Evolutionary conservation across 2,797 vertebrate genomes (phyloP).

Genomic region (Momotus momota): DNA sequence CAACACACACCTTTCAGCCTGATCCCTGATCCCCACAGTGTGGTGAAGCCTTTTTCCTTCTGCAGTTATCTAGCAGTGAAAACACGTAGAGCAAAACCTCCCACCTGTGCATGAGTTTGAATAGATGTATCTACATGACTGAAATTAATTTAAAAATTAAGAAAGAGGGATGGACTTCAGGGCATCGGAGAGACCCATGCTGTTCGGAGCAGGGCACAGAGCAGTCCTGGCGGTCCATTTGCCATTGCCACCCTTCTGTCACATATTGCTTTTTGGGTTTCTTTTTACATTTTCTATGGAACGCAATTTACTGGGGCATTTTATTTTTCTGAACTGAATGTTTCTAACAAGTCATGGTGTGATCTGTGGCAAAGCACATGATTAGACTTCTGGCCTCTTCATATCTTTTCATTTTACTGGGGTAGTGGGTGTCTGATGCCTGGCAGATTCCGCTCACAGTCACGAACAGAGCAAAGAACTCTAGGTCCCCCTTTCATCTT

Average conservation of each 20-base stretch:
- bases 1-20: background rate
- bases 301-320: background rate
- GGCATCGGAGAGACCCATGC: background rate
- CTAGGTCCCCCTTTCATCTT: background rate
- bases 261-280: background rate
- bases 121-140: background rate
- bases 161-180: background rate
- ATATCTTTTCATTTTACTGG: background rate
- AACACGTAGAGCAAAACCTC: background rate
- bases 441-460: background rate
- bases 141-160: background rate
- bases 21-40: rapidly evolving
- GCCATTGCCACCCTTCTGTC: background rate
- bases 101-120: background rate
- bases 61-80: background rate
- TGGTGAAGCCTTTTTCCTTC: background rate
- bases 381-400: background rate
- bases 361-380: background rate
- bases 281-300: background rate
- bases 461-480: background rate
- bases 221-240: background rate
- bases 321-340: background rate
- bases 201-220: background rate
- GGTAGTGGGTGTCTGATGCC: background rate
- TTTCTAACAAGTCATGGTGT: background rate